These are phyloP conservation scores for Loxodonta africana DNA, from an alignment of 2,113 vertebrate genomes.

Conservation along the genomic window DNA sequence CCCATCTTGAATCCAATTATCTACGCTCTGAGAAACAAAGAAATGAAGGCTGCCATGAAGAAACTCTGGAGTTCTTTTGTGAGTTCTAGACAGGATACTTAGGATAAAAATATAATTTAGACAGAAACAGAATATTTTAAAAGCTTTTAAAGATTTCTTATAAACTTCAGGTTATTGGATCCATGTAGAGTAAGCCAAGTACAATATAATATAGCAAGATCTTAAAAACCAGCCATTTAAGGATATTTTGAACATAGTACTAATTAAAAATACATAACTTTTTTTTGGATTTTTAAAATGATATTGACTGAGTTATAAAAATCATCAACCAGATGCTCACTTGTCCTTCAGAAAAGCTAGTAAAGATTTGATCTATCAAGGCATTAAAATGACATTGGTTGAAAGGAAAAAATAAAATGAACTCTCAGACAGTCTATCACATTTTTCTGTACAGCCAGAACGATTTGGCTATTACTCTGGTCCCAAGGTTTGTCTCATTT, in stretches of 20 bases:
- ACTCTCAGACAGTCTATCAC: neutral
- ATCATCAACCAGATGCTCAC: neutral
- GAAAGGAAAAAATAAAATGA: neutral
- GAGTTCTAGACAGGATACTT: neutral
- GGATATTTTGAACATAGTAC: too few relatives aligned
- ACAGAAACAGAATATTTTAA: neutral
- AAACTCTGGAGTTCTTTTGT: neutral
- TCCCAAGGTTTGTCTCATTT: neutral
- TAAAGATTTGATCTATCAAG: neutral
- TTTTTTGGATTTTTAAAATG: neutral
- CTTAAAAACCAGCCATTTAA: neutral
- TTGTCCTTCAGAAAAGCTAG: neutral
- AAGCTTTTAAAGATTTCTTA: neutral
- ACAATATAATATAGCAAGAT: neutral
- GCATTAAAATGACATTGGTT: neutral
- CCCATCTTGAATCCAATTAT: slow-evolving; percentile 34
- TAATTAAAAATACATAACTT: neutral
- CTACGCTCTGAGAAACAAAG: slow-evolving; percentile 37
- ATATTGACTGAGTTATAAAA: neutral
- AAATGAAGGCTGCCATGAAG: slow-evolving; percentile 51
- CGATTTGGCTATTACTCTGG: neutral
- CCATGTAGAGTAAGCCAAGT: neutral
- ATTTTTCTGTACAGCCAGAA: neutral
- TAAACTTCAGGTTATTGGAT: neutral
- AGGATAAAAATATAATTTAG: neutral